Conservation (phyloP, 2,888 invertebrate species). For the Callosobruchus maculatus region DNA sequence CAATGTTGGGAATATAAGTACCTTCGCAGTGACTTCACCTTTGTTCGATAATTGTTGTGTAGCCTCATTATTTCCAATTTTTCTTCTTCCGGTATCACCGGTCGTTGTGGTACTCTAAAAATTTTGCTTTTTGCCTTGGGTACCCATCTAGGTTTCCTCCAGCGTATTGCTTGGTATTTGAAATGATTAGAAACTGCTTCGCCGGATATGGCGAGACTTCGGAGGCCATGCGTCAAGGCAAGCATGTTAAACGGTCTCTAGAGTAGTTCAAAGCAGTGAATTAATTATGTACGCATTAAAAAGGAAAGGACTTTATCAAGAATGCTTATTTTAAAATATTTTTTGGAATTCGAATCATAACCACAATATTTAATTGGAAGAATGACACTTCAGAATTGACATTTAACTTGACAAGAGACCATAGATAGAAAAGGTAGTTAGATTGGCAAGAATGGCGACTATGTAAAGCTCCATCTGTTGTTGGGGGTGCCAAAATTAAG, state of each 20-base stretch:
- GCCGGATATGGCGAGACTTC: not conserved
- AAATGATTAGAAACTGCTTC: not conserved
- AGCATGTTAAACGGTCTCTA: not conserved
- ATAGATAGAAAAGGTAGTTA: too few relatives aligned
- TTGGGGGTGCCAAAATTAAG: too few relatives aligned
- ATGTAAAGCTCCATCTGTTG: too few relatives aligned
- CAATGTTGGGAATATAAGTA: conserved; percentile 29
- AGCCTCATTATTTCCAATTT: conserved; percentile 62
- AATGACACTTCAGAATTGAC: too few relatives aligned
- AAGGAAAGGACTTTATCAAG: too few relatives aligned
- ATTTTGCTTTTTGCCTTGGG: conserved; percentile 77
- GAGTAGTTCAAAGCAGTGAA: too few relatives aligned
- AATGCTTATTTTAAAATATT: too few relatives aligned
- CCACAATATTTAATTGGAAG: too few relatives aligned
- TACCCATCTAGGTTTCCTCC: conserved; percentile 77
- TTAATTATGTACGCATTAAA: too few relatives aligned
- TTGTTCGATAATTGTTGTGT: conserved; percentile 65
- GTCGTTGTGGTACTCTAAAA: conserved; percentile 64
- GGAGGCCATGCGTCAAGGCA: not conserved
- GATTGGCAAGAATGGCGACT: too few relatives aligned
- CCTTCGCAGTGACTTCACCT: conserved; percentile 49
- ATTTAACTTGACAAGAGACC: too few relatives aligned
- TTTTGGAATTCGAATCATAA: too few relatives aligned
- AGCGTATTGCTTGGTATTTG: conserved; percentile 47
- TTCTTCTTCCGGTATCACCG: conserved; percentile 61